A percentile compares a stretch with the other conserved stretches of the same genome.
Evolutionary conservation across 2,888 invertebrate genomes (phyloP).

Genomic region (Clivina fossor): DNA sequence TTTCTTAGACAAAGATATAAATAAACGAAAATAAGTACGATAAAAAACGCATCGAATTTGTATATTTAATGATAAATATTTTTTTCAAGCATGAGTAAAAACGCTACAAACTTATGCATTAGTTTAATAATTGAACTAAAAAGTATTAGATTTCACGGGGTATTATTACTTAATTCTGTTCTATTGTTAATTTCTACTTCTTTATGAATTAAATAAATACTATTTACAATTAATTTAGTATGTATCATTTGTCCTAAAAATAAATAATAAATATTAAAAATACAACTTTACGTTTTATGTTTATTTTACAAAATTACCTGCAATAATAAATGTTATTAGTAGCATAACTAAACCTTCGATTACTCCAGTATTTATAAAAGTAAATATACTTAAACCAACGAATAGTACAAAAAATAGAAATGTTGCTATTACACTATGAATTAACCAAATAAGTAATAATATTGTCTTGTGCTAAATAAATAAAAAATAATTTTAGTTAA

Average conservation of each 20-base stretch:
- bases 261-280: too few relatives aligned
- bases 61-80: too few relatives aligned
- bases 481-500: conserved; percentile 2
- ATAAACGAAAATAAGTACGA: too few relatives aligned
- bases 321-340: neutral
- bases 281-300: too few relatives aligned
- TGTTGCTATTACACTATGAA: neutral
- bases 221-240: conserved; percentile 1
- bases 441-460: conserved; percentile 1
- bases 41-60: too few relatives aligned
- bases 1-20: too few relatives aligned
- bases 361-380: neutral
- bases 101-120: too few relatives aligned
- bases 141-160: too few relatives aligned
- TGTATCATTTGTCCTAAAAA: conserved; percentile 10
- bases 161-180: too few relatives aligned
- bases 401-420: conserved; percentile 2
- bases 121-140: too few relatives aligned
- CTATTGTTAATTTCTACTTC: too few relatives aligned
- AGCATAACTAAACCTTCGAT: neutral
- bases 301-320: conserved; percentile 7
- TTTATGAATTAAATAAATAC: conserved; percentile 15
- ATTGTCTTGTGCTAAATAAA: conserved; percentile 2
- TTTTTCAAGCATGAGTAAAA: too few relatives aligned
- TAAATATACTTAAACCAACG: neutral